Base-by-base conservation (phyloP, 2,797 vertebrate species). In the Sitta carolinensis region DNA sequence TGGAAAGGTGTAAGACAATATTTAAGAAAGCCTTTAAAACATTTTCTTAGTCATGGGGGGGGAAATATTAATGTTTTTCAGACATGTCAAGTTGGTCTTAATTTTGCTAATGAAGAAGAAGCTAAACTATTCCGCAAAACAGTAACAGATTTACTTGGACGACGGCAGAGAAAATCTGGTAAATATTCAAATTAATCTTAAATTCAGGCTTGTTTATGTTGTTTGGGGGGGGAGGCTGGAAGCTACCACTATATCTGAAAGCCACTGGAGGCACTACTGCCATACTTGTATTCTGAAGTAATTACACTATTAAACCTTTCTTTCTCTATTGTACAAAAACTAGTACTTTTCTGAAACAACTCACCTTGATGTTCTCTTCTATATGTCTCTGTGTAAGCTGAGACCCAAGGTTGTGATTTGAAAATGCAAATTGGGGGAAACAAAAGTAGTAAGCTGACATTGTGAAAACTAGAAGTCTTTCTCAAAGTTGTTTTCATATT, bases 31-130 rank as follows among this genome's bases (percentile, higher is more conserved):
- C 19, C 29, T 89, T 87, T 80, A 57, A 92, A 94, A 82, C 54
- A 34, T 74, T 75, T 81, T 91, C 79, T 94, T 92, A 85, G 87
- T 95, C 89, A 89, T 59, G 84, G 54, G 19, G 19, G 87, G 81
- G 74, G 58, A 38, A 73, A 87, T 93, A 83, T 92, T 88, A 81
- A 90, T 96, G 89, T 97, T 95, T 96, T 97, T 96, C 96, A 99
- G 99, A 97, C 97, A 80, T 99, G 98, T 98, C 99, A 99, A 97
- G 97, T 99, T 79, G 99, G 99, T 96, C 98, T 99, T 97, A 99
- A 99, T 98, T 99, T 99, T 95, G 99, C 99, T 96, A 99, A 98
- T 79, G 99, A 99, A 98, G 99, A 99, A 97, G 99, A 99, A 97
- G 99, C 99, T 96, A 99, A 98, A 97, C 98, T 98, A 93, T 99